These are phyloP conservation scores for Aphelenchoides bicaudatus DNA, from an alignment of 2,888 invertebrate species.

Conservation along the genomic window DNA sequence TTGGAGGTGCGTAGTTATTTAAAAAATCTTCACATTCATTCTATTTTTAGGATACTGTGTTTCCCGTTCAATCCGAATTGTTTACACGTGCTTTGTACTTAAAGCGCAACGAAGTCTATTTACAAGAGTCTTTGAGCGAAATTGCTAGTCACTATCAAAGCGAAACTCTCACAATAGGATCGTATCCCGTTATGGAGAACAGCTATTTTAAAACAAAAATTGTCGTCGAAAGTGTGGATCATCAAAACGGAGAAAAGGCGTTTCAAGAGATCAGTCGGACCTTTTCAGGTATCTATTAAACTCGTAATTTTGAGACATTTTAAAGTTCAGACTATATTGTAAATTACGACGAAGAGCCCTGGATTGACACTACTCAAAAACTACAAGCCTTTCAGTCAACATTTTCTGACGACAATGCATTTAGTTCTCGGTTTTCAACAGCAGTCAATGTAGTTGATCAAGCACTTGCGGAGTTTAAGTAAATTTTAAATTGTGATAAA, in stretches of 20 bases:
- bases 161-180: conserved; percentile 66
- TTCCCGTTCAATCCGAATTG: conserved; percentile 42
- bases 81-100: conserved; percentile 59
- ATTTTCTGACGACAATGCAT: too few species aligned
- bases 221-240: conserved; percentile 65
- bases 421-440: too few species aligned
- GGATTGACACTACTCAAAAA: conserved; percentile 34
- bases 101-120: conserved; percentile 61
- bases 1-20: conserved; percentile 56
- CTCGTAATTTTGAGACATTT: background rate
- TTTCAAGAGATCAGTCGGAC: conserved; percentile 33
- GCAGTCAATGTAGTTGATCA: too few species aligned
- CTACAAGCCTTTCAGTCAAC: background rate
- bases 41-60: conserved; percentile 41
- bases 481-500: too few species aligned
- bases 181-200: conserved; percentile 66
- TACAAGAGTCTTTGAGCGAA: conserved; percentile 63
- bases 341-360: conserved; percentile 63
- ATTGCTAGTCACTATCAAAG: conserved; percentile 64
- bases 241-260: conserved; percentile 33
- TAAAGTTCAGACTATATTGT: conserved; percentile 62
- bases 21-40: background rate
- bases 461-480: too few species aligned
- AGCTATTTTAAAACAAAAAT: conserved; percentile 66
- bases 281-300: conserved; percentile 34